phyloP scores from a whole-genome alignment of 2,113 vertebrate genomes.

The Dermatemys mawii region DNA sequence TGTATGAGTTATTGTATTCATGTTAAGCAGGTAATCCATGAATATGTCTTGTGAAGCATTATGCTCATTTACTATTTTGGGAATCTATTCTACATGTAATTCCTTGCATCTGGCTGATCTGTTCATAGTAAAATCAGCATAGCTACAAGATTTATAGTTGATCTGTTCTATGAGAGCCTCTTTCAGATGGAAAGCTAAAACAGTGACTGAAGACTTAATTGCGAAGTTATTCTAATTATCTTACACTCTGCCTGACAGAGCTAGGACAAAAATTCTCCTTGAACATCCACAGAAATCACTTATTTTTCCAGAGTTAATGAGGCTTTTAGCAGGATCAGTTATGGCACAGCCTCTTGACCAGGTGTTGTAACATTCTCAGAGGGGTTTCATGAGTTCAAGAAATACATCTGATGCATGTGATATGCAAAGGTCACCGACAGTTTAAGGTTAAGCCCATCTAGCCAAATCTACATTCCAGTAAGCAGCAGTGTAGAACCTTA shows the following conservation, averaged over 20 bases:
- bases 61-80: slow-evolving; percentile 6
- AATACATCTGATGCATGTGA: not conserved
- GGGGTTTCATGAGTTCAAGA: not conserved
- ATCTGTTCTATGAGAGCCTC: not conserved
- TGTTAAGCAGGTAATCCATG: slow-evolving; percentile 12
- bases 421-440: not conserved
- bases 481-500: not conserved
- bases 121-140: slow-evolving; percentile 2
- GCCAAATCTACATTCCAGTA: not conserved
- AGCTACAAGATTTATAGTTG: slow-evolving; percentile 7
- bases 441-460: not conserved
- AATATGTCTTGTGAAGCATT: not conserved
- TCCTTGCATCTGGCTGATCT: not conserved
- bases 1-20: not conserved
- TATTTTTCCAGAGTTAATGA: not conserved
- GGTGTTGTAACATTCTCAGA: not conserved
- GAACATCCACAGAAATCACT: not conserved
- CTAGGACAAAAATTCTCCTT: not conserved
- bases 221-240: too few species aligned
- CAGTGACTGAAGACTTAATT: slow-evolving; percentile 13
- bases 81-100: not conserved
- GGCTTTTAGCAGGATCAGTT: accelerated
- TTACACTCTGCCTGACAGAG: not conserved
- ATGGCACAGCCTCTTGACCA: not conserved
- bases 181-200: not conserved